These are phyloP conservation scores for Podilymbus podiceps DNA, from an alignment of 2,113 vertebrate genomes.

Conservation along the genomic window DNA sequence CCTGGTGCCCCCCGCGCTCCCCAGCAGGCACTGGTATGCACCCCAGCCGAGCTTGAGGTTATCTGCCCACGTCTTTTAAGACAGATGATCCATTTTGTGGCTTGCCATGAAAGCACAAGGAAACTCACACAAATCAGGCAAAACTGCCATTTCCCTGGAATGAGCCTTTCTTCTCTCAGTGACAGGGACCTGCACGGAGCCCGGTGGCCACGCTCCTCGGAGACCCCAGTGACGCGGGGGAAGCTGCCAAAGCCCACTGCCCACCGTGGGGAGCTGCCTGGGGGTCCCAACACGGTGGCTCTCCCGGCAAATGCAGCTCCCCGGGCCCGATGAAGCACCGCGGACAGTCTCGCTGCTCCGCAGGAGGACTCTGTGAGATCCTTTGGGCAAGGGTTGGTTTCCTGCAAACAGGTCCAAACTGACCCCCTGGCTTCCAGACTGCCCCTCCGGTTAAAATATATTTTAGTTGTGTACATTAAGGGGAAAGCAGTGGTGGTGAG, in stretches of 20 bases:
- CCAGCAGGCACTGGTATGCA: background rate
- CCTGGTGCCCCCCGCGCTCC: fast-evolving
- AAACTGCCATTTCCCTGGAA: background rate
- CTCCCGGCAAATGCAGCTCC: fast-evolving
- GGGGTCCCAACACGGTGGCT: fast-evolving
- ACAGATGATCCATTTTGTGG: background rate
- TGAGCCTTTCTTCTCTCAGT: background rate
- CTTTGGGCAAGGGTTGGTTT: background rate
- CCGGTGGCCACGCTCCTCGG: fast-evolving
- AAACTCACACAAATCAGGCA: constrained; percentile 9
- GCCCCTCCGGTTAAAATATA: background rate
- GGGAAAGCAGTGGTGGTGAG: background rate
- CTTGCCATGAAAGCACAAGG: background rate
- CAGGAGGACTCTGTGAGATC: fast-evolving
- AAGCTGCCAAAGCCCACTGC: background rate
- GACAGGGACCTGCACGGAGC: background rate
- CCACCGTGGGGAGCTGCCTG: fast-evolving
- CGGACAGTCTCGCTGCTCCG: fast-evolving
- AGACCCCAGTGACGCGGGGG: background rate
- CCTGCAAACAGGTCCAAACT: background rate
- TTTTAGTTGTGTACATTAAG: background rate
- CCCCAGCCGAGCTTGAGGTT: background rate
- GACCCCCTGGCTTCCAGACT: background rate
- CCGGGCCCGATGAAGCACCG: fast-evolving
- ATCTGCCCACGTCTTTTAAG: background rate